Evolutionary conservation across 2,113 vertebrate species (phyloP), one percentile per base, ranked within the genome.

Genomic region (Pteruthius melanotis): DNA sequence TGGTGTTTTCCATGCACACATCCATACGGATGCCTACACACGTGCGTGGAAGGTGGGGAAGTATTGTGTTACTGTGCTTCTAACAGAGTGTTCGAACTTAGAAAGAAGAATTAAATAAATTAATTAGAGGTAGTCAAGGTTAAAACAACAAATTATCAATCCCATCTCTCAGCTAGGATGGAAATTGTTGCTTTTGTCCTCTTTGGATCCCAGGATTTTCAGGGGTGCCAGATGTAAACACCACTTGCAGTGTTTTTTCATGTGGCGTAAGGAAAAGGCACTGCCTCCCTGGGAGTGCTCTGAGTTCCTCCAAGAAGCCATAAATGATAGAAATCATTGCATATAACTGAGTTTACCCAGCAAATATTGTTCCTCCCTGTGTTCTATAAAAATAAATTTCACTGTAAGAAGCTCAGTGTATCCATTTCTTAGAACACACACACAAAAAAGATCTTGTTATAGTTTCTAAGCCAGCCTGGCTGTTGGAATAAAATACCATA

Each of bases 31-130:
- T 75, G 24, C 15, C 50, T 47, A 5, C 18, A 6, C 33, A 72
- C 0, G 0, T 5, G 21, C 0, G 0, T 53, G 9, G n/a, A 49
- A 61, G 50, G 30, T 44, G 61, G 52, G 52, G 50, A 54, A n/a
- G 27, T 19, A 4, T 17, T 31, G 9, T 35, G 11, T 50, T 59
- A 33, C 54, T 24, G 13, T 53, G n/a, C 65, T n/a, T 31, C 74
- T 63, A 45, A n/a, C 44, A 39, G 8, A 45, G n/a, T 31, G 26
- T 18, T 33, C 45, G 21, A 5, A 35, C 60, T 33, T 59, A 72
- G 21, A 85, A 64, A 60, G 24, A 77, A 39, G 18, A 72, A 65
- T 12, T 74, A 70, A 80, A 56, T 45, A 2, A 31, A 70, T 31
- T 30, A 44, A 53, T 44, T 70, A 5, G 83, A 87, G 24, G 37